Base-by-base conservation (phyloP, 2,888 invertebrate species). In the Chalcosyrphus nemorum region DNA sequence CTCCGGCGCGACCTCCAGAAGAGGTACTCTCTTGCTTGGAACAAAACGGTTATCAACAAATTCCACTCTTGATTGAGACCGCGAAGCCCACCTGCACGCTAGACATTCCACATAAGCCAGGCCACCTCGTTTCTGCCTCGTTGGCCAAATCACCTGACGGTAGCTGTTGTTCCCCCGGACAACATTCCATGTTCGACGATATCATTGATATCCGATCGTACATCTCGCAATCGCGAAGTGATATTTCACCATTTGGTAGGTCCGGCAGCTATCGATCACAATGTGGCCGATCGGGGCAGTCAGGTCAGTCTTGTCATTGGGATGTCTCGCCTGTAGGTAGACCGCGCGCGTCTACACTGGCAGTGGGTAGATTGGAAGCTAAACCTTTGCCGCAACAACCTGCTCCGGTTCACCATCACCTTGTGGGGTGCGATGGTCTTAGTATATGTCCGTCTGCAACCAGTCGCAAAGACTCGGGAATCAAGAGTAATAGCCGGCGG, bases 391-490 rank as follows among this genome's bases (percentile, higher is more conserved):
- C 71, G 4, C n/a, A 54, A 29, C 45, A 54, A 27, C 88, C 89
- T 43, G 13, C 27, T n/a, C n/a, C 66, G n/a, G 56, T n/a, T 52
- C 57, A 50, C 1, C 54, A 76, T 6, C 76, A 65, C 1, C 24
- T 76, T 15, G 76, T 76, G 15, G 77, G 54, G 11, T 71, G 59
- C 7, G 96, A 96, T 89, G 93, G 94, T 71, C 92, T 95, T 86
- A 95, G 95, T 90, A 93, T 95, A 75, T 95, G 95, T 85, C 94
- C 95, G 0, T 95, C 96, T 1, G 94, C 95, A 63, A 96, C 96
- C 88, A 97, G 97, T 87, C 93, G 97, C 74, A 97, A 97, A 91
- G 97, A 97, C 91, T 97, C 97, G 7, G 97, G 97, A 9, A 97
- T 97, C 77, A 93, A 95, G 87, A 97, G 97, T 90, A 96, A 95